Conservation (phyloP, 1,140 invertebrate species). For the Ridgeia piscesae region DNA sequence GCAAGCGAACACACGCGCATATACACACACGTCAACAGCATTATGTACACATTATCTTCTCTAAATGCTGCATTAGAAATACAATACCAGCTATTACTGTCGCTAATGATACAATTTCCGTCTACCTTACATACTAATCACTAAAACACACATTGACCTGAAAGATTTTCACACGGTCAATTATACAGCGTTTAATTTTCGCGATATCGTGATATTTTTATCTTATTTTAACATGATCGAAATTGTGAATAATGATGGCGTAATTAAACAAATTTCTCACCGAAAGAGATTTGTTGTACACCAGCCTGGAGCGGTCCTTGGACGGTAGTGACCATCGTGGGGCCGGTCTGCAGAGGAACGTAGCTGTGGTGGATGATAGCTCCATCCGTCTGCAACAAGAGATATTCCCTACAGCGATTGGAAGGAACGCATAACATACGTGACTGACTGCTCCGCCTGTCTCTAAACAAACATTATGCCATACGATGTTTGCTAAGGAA, state of each 20-base stretch:
- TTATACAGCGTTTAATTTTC: background rate
- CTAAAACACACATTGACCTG: background rate
- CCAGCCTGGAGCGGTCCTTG: background rate
- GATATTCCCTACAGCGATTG: background rate
- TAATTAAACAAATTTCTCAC: background rate
- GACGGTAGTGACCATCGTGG: background rate
- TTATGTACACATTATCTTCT: background rate
- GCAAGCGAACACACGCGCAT: background rate
- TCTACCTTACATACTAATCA: background rate
- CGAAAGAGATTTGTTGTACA: background rate
- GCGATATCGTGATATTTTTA: background rate
- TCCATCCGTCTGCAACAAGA: background rate
- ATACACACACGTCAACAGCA: background rate
- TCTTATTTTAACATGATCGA: background rate
- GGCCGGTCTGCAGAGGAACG: background rate
- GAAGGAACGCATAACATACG: background rate
- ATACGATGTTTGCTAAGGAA: too few relatives aligned
- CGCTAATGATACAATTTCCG: background rate
- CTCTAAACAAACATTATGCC: too few relatives aligned
- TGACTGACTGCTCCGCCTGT: background rate
- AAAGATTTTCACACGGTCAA: background rate
- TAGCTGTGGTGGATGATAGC: background rate
- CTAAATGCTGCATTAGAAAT: background rate
- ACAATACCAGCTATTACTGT: background rate
- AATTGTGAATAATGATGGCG: too few relatives aligned